These are phyloP conservation scores for Esox lucius DNA, from an alignment of 2,797 vertebrate genomes.

Conservation along the genomic window DNA sequence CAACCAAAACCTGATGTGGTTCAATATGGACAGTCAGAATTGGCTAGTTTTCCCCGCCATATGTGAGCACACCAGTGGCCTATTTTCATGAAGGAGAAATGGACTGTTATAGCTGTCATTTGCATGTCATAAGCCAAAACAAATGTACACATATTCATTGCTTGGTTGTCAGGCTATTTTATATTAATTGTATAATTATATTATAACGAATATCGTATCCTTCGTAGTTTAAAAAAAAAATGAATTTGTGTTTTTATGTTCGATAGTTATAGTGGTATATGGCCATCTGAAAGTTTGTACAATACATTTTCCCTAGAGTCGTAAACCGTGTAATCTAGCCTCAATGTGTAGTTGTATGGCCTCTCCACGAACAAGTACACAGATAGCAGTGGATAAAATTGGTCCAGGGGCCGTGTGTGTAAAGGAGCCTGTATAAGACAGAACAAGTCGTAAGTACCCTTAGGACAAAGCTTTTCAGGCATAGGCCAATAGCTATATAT, in stretches of 20 bases:
- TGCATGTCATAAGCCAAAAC: neutral
- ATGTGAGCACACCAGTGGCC: conserved; percentile 73
- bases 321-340: neutral
- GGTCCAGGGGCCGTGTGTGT: conserved; percentile 55
- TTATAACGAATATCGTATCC: no score
- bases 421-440: conserved; percentile 68
- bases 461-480: neutral
- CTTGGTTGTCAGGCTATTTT: neutral
- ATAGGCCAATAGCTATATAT: neutral
- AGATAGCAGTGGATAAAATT: conserved; percentile 29
- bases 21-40: conserved; percentile 73
- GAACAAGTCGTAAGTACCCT: conserved; percentile 44
- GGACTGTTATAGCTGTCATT: conserved; percentile 73
- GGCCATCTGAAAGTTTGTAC: neutral
- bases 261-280: neutral
- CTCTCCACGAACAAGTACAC: conserved; percentile 35
- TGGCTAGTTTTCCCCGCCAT: conserved; percentile 72
- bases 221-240: neutral
- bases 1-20: conserved; percentile 59
- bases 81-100: conserved; percentile 70
- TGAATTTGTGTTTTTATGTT: neutral
- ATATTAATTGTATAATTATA: neutral
- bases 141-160: conserved; percentile 55
- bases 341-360: no score
- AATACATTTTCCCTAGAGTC: neutral